Evolutionary conservation across 2,888 invertebrate species (phyloP), one percentile per base, ranked within the genome.

Genomic region (Molorchus minor): DNA sequence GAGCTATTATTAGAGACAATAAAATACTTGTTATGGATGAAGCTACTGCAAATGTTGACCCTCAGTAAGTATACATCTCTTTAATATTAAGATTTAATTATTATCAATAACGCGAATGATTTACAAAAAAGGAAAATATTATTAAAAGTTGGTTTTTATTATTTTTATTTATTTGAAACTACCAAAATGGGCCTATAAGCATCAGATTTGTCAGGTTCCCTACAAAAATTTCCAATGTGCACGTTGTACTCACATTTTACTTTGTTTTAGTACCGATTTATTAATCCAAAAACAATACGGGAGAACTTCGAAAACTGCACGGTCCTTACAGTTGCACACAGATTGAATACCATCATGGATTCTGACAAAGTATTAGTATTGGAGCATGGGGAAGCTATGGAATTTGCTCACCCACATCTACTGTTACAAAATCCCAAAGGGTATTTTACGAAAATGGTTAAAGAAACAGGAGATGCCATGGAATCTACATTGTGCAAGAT

Each of bases 1-100:
- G 93, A 65, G 95, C 95, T 0, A 90, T 96, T 63, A 84, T 96
- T 0, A 83, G 90, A 36, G 88, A 89, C 72, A 90, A 90, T 36
- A 47, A 87, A 70, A 86, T 96, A 64, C 83, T 96, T 1, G 88
- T 96, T 19, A 82, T 96, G 61, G 95, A 96, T 72, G 96, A 96
- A 82, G 95, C 95, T 21, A 95, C 95, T 0, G 94, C 95, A 1
- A 95, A 94, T 78, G 93, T 95, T 1, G 94, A 95, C 80, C 20
- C 35, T 1, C 19, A 47, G 47, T 47, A 36, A 46, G 46, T 19
- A 20, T 25, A 45, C 8, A 51, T 10, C 8, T 25, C 5, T 25
- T 25, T 25, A 25, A 25, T 8, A 5, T 25, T 25, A n/a, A n/a
- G n/a, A n/a, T n/a, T n/a, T n/a, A n/a, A n/a, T n/a, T n/a, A n/a